Evolutionary conservation across 2,113 vertebrate species (phyloP).

Genomic region (Echinops telfairi): DNA sequence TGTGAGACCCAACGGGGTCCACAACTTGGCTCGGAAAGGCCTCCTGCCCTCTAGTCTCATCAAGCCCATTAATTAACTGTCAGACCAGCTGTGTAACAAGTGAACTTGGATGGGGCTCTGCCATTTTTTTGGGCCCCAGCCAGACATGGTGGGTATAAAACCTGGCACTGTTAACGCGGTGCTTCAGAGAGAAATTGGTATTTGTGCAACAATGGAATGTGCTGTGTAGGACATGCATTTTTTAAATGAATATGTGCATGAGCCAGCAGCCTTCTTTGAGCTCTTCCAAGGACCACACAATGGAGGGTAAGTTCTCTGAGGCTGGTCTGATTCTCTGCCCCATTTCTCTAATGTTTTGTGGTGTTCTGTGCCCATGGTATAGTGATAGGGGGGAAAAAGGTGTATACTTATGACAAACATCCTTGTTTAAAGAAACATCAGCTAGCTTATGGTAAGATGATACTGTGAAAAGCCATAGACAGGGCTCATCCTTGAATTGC

Average conservation of each 20-base stretch:
- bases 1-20: slow-evolving; percentile 44
- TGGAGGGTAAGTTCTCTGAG: background rate
- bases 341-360: background rate
- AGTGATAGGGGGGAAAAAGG: background rate
- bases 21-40: slow-evolving; percentile 45
- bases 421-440: background rate
- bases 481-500: background rate
- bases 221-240: background rate
- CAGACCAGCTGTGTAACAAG: slow-evolving; percentile 71
- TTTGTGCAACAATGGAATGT: slow-evolving; percentile 13
- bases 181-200: slow-evolving; percentile 44
- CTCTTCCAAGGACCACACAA: background rate
- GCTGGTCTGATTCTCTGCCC: background rate
- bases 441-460: background rate
- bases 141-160: slow-evolving; percentile 65
- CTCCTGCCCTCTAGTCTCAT: slow-evolving; percentile 46
- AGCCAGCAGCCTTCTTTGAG: background rate
- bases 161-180: background rate
- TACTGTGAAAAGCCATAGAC: background rate
- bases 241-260: slow-evolving; percentile 33
- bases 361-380: background rate
- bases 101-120: slow-evolving; percentile 34
- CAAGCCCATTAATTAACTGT: slow-evolving; percentile 69
- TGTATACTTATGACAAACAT: background rate
- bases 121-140: slow-evolving; percentile 67